Base-by-base conservation (phyloP, 2,888 invertebrate genomes). In the Mystacides longicornis region DNA sequence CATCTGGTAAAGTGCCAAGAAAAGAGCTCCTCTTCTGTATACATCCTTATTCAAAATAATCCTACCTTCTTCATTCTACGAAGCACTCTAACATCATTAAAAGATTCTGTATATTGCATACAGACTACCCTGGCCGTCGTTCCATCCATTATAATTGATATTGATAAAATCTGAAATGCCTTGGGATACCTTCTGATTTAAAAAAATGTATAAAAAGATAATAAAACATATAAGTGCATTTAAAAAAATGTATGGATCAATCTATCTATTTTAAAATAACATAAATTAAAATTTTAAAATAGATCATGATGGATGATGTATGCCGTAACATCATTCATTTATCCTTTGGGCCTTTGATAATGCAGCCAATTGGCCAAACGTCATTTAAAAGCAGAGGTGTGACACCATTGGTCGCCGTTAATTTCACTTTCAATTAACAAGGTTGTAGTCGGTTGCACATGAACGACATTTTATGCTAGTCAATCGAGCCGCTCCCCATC, bases 231-330 rank as follows among this genome's bases (percentile, higher is more conserved):
- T 3, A 37, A n/a, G 27, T 7, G 11, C 27, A 27, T 27, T 7
- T 11, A 27, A 27, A 11, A 7, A 27, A 7, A 5, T 7, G 27
- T 27, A 27, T 27, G 11, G 27, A 11, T 27, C 11, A 7, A 27
- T 5, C 7, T 7, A 37, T 37, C 3, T 27, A 27, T 27, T 27
- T 7, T 11, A 37, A 37, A 37, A 16, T 19, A 46, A 46, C 19
- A 46, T 19, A 21, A 46, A 46, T 46, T 46, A 46, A 46, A 19
- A 21, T 46, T 46, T 46, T 20, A 21, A 46, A 46, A 46, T 46
- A 21, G 46, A 46, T 46, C 21, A 11, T 46, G 46, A 46, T 46
- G 46, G 46, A 46, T 46, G 46, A 46, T 46, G 46, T 11, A 21
- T 21, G 46, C 19, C 4, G 4, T 3, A 3, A 5, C 46, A 46